Evolutionary conservation across 1,140 invertebrate species (phyloP), one percentile per base, ranked within the genome.

Genomic region (Nasonia giraulti): DNA sequence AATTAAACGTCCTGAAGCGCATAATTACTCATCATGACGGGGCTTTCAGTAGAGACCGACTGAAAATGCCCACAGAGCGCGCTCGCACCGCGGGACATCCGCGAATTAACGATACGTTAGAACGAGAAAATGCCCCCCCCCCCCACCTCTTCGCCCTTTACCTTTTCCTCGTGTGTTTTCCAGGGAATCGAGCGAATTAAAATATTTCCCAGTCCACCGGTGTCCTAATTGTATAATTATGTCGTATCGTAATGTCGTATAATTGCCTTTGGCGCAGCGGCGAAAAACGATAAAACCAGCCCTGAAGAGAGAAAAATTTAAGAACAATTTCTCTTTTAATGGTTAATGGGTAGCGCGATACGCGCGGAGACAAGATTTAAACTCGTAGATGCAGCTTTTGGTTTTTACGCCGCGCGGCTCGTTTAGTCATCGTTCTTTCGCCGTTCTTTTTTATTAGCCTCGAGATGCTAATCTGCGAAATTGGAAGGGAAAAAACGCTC

Each of bases 11-110:
- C 73, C 71, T 77, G 55, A 85, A 80, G 76, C 71, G 78, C 78
- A 81, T 85, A 85, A 85, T 85, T 85, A 85, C 79, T 93, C 89
- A 86, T 88, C 90, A 80, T 93, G 92, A 37, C 92, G 87, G 66
- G 40, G 40, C 44, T 79, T 84, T 84, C 44, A 66, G 27, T 27
- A 27, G 68, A 66, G 47, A 44, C n/a, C 10, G 20, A 69, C 27
- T 73, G 76, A 68, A 79, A 84, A 79, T 73, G 40, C 62, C 62
- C 62, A 50, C 50, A 83, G 11, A 83, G 44, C 3, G 3, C 8
- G 47, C 11, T 8, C 6, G 17, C 20, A 62, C 14, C n/a, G n/a
- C 33, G 62, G 77, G 82, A 69, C 62, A 69, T 40, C 3, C 31
- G 47, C 31, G 44, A 80, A 74, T 80, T 80, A 79, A 80, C 75